A percentile compares a stretch with the other conserved stretches of the same genome.
Conservation (phyloP, 2,888 invertebrate species). For the Drosophila mettleri region DNA sequence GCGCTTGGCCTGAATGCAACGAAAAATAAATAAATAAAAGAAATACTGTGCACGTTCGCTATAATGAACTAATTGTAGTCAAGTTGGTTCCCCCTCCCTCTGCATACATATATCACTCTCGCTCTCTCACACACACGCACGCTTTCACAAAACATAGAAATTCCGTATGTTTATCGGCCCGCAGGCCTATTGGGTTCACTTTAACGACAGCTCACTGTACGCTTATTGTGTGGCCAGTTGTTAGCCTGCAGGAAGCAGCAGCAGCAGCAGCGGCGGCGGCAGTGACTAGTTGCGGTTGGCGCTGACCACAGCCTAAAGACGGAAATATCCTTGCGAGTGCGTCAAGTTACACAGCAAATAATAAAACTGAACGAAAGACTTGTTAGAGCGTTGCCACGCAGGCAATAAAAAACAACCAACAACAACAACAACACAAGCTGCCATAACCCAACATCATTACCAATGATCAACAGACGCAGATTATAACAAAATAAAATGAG, state of each 20-base stretch:
- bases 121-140: not conserved
- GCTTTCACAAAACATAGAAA: constrained; percentile 15
- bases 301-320: constrained; percentile 39
- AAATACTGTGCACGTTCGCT: constrained; percentile 35
- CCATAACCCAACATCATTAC: not conserved
- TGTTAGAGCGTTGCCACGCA: constrained; percentile 8
- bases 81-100: constrained; percentile 7
- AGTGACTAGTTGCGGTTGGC: constrained; percentile 24
- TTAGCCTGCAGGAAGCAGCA: constrained; percentile 28
- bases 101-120: too few species aligned
- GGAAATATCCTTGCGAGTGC: constrained; percentile 40
- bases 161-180: not conserved
- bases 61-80: constrained; percentile 45
- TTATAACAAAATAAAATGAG: not conserved
- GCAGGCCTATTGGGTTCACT: not conserved
- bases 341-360: constrained; percentile 27
- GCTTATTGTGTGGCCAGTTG: constrained; percentile 7
- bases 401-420: not conserved
- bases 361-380: constrained; percentile 1
- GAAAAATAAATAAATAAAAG: constrained; percentile 12
- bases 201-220: constrained; percentile 9
- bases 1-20: constrained; percentile 83
- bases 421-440: too few species aligned
- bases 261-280: constrained; percentile 15
- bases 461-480: not conserved